Percentiles rank a stretch among this genome's conserved stretches.
Conservation (phyloP, 2,888 invertebrate genomes). For the Cheilosia variabilis region DNA sequence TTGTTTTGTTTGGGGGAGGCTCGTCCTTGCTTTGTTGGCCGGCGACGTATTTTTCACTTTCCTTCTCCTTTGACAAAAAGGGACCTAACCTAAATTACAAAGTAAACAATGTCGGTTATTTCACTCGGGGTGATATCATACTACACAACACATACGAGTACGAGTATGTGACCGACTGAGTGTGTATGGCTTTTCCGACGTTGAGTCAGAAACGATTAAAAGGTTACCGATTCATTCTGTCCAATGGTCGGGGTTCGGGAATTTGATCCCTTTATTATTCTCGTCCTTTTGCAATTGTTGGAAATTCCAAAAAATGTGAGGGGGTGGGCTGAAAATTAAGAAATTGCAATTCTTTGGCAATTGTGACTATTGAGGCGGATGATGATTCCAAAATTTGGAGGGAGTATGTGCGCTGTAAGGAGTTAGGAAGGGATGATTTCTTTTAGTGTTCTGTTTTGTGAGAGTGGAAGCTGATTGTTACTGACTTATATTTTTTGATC, state of each 20-base stretch:
- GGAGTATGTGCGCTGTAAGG: too few relatives aligned
- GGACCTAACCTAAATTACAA: slow-evolving; percentile 61
- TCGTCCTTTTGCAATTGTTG: background rate
- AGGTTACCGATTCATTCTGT: slow-evolving; percentile 39
- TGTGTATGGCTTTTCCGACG: background rate
- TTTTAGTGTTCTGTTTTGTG: too few relatives aligned
- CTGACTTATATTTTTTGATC: too few relatives aligned
- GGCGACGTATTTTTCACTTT: slow-evolving; percentile 14
- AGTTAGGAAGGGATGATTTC: too few relatives aligned
- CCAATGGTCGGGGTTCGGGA: background rate
- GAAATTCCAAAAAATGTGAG: slow-evolving; percentile 26
- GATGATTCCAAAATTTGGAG: background rate
- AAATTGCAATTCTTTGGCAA: slow-evolving; percentile 48
- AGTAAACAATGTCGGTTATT: slow-evolving; percentile 64
- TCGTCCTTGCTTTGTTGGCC: slow-evolving; percentile 29
- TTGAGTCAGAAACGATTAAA: slow-evolving; percentile 50
- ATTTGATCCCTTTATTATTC: background rate
- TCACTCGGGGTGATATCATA: slow-evolving; percentile 39
- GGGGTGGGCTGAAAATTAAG: slow-evolving; percentile 36
- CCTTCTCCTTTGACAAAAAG: slow-evolving; percentile 24
- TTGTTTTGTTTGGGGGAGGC: background rate
- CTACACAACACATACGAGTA: background rate
- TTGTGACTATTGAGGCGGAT: slow-evolving; percentile 35
- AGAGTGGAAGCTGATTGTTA: too few relatives aligned
- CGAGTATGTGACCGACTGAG: background rate